Conservation (phyloP, 2,888 invertebrate genomes). For the Agapetus fuscipes region DNA sequence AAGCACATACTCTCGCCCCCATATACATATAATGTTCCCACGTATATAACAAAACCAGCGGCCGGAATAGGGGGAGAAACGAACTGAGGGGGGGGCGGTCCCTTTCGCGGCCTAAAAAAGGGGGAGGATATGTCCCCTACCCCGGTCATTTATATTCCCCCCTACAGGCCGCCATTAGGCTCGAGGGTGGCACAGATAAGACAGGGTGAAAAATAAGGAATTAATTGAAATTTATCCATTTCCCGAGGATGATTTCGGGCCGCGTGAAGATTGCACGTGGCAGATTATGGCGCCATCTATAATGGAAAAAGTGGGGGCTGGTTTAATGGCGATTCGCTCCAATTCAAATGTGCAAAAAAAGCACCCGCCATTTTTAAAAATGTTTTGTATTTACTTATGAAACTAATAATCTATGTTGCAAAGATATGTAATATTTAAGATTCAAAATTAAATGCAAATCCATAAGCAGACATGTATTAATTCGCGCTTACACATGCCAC, state of each 20-base stretch:
- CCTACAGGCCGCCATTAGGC: conserved; percentile 13
- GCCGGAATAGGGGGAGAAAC: neutral
- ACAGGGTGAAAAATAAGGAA: conserved; percentile 17
- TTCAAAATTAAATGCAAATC: too few species aligned
- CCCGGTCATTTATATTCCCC: conserved; percentile 20
- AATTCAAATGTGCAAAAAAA: too few species aligned
- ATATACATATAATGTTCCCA: too few species aligned
- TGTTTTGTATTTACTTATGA: too few species aligned
- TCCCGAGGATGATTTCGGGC: neutral
- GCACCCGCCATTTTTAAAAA: too few species aligned
- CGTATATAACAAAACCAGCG: conserved; percentile 1
- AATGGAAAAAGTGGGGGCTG: too few species aligned
- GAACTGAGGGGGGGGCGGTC: conserved; percentile 2
- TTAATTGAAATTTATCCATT: conserved; percentile 18
- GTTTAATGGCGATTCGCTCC: too few species aligned
- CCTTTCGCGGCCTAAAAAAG: neutral
- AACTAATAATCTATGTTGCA: too few species aligned
- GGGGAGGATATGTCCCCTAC: neutral
- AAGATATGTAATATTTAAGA: too few species aligned
- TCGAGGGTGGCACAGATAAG: conserved; percentile 13
- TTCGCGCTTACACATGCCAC: too few species aligned
- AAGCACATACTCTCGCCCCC: conserved; percentile 1
- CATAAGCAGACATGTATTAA: too few species aligned
- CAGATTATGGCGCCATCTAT: too few species aligned
- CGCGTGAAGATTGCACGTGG: neutral